A percentile compares a stretch with the other conserved stretches of the same genome.
phyloP scores from a whole-genome alignment of 2,797 vertebrate genomes.

The Anabas testudineus region DNA sequence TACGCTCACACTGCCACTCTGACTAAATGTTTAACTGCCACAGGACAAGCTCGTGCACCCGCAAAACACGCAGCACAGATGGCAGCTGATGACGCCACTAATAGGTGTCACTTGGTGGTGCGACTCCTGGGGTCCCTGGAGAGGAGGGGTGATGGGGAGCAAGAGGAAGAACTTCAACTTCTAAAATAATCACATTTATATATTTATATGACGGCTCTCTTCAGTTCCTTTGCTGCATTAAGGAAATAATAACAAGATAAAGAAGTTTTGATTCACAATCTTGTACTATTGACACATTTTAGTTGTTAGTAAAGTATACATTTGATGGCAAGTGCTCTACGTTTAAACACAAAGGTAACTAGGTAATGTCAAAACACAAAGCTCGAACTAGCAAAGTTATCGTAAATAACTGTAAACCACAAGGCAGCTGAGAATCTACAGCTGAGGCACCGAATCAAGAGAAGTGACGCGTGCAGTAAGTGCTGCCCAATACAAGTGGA shows the following conservation, averaged over 20 bases:
- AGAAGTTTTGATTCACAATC: too few relatives aligned
- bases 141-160: background rate
- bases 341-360: too few relatives aligned
- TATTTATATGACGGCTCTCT: too few relatives aligned
- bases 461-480: background rate
- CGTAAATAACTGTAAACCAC: background rate
- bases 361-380: too few relatives aligned
- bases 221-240: too few relatives aligned
- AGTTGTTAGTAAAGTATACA: too few relatives aligned
- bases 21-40: conserved; percentile 71
- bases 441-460: background rate
- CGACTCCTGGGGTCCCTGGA: conserved; percentile 26
- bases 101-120: conserved; percentile 65
- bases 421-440: background rate
- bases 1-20: conserved; percentile 50
- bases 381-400: too few relatives aligned
- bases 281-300: too few relatives aligned
- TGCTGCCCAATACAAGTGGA: background rate
- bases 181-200: conserved; percentile 12
- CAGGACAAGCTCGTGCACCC: conserved; percentile 50
- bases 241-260: too few relatives aligned
- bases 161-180: conserved; percentile 20
- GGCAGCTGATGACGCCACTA: conserved; percentile 69
- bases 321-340: too few relatives aligned
- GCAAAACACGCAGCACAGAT: conserved; percentile 67